Percentiles rank a stretch among this genome's conserved stretches.
phyloP scores from a whole-genome alignment of 37 sponge, comb jelly and placozoan genomes.

The Agelas oroides region DNA sequence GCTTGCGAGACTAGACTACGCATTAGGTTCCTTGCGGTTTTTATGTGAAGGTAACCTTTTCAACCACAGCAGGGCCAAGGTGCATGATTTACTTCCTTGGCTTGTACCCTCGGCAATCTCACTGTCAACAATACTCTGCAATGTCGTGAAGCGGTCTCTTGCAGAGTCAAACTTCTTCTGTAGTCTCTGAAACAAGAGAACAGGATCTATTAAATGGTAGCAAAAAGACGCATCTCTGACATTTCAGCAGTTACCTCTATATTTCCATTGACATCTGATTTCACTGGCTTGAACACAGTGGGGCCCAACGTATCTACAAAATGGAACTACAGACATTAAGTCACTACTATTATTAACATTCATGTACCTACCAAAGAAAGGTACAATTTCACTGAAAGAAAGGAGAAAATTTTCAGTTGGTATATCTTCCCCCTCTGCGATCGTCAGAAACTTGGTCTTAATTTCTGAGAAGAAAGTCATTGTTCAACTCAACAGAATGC shows the following conservation, averaged over 20 bases:
- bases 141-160: slow-evolving; percentile 48
- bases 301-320: slow-evolving; percentile 71
- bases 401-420: slow-evolving; percentile 65
- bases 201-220: not conserved
- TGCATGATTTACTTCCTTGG: slow-evolving; percentile 63
- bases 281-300: slow-evolving; percentile 77
- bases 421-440: slow-evolving; percentile 66
- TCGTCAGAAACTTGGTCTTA: slow-evolving; percentile 48
- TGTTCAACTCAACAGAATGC: not conserved
- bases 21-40: not conserved
- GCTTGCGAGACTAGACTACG: no score
- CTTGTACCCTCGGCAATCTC: slow-evolving; percentile 74
- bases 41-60: slow-evolving; percentile 55
- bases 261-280: slow-evolving; percentile 83
- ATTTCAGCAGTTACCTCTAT: slow-evolving; percentile 38
- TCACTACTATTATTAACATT: not conserved
- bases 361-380: slow-evolving; percentile 68
- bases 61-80: slow-evolving; percentile 86
- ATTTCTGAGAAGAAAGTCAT: slow-evolving; percentile 79
- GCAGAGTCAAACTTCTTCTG: slow-evolving; percentile 47
- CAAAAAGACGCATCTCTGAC: no score
- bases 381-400: slow-evolving; percentile 69
- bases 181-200: slow-evolving; percentile 43
- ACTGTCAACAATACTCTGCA: slow-evolving; percentile 77
- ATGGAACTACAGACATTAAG: not conserved